A percentile compares a stretch with the other conserved stretches of the same genome.
phyloP scores from a whole-genome alignment of 1,140 invertebrate genomes.

The Drosophila subobscura region DNA sequence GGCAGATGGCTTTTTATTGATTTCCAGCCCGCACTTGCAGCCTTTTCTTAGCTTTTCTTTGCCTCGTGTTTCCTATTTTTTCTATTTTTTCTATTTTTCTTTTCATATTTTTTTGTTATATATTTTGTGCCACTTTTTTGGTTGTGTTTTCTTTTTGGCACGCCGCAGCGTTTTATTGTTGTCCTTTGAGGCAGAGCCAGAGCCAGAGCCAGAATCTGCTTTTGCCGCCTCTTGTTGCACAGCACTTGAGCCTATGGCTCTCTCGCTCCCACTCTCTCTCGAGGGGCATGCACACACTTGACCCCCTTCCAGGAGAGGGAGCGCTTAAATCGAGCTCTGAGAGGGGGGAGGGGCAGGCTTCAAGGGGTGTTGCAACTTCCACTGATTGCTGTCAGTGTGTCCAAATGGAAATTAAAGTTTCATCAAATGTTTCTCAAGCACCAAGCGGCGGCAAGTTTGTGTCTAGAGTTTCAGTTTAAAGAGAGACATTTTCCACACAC shows the following conservation, averaged over 20 bases:
- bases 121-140: slow-evolving; percentile 14
- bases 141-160: slow-evolving; percentile 42
- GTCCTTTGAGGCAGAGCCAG: slow-evolving; percentile 57
- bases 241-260: slow-evolving; percentile 44
- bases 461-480: slow-evolving; percentile 23
- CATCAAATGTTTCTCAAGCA: slow-evolving; percentile 40
- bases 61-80: slow-evolving; percentile 22
- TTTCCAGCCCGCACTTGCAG: slow-evolving; percentile 54
- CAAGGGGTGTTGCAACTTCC: slow-evolving; percentile 47
- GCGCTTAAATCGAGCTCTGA: background rate
- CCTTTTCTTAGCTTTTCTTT: slow-evolving; percentile 36
- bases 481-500: background rate
- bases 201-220: slow-evolving; percentile 10
- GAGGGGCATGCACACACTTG: slow-evolving; percentile 74
- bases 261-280: slow-evolving; percentile 16
- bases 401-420: slow-evolving; percentile 71
- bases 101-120: slow-evolving; percentile 47
- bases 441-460: slow-evolving; percentile 50
- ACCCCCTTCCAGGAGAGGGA: slow-evolving; percentile 49
- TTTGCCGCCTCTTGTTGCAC: slow-evolving; percentile 35
- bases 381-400: slow-evolving; percentile 57
- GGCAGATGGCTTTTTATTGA: slow-evolving; percentile 62
- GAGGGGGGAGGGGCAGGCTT: slow-evolving; percentile 6
- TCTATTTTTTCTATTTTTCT: slow-evolving; percentile 3
- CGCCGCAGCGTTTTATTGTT: slow-evolving; percentile 72